Conservation (phyloP, 2,797 vertebrate genomes). For the Mus spretus region DNA sequence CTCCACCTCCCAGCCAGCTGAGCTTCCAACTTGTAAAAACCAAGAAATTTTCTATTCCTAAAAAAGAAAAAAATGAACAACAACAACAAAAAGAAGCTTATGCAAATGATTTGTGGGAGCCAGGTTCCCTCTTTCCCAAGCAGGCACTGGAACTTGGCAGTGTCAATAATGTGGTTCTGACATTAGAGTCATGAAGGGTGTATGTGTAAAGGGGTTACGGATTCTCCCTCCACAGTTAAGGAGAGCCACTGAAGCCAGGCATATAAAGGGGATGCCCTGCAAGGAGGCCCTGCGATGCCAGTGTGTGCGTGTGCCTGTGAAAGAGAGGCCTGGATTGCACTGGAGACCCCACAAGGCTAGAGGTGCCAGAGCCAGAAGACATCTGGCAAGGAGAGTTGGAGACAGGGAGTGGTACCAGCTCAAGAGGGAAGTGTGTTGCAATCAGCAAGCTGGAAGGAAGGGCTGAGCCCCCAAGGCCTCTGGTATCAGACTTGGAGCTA, state of each 20-base stretch:
- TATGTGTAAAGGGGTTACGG: no score
- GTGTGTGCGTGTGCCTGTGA: background rate
- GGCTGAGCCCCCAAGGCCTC: background rate
- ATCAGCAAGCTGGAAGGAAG: background rate
- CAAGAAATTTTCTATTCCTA: background rate
- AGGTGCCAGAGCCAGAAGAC: background rate
- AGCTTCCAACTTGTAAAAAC: background rate
- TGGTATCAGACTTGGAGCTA: no score
- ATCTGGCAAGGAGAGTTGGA: background rate
- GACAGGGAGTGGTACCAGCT: background rate
- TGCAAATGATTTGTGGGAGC: no score
- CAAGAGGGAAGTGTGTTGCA: background rate
- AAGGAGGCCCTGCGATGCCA: background rate
- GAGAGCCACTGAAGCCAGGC: background rate
- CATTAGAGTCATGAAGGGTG: background rate
- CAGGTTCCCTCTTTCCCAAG: background rate
- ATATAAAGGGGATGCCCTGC: background rate
- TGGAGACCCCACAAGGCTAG: background rate
- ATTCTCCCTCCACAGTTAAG: background rate
- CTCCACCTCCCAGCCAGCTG: no score
- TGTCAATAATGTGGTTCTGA: background rate
- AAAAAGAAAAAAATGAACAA: background rate
- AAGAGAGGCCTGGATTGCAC: background rate
- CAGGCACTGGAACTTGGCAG: background rate
- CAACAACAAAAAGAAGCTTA: background rate